phyloP scores from a whole-genome alignment of 2,113 vertebrate genomes.

The Nothobranchius furzeri region DNA sequence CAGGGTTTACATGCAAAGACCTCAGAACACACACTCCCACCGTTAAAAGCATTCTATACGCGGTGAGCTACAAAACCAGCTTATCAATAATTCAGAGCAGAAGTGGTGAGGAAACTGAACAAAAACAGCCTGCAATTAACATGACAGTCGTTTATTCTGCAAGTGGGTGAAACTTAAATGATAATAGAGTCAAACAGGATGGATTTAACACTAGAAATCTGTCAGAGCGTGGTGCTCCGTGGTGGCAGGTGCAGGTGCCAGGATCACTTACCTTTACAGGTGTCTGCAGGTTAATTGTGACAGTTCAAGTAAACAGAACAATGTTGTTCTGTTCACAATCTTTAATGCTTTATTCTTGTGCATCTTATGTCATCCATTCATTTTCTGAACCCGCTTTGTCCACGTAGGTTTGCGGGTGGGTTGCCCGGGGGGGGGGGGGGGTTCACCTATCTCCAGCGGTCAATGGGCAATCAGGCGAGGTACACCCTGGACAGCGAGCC shows the following conservation, averaged over 20 bases:
- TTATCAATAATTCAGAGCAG: slow-evolving; percentile 66
- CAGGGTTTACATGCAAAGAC: slow-evolving; percentile 69
- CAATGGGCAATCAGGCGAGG: too few species aligned
- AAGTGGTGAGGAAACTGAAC: slow-evolving; percentile 47
- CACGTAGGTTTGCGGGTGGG: too few species aligned
- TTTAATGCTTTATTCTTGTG: too few species aligned
- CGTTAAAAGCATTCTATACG: slow-evolving; percentile 74
- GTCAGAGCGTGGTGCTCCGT: neutral
- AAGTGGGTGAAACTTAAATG: slow-evolving; percentile 13
- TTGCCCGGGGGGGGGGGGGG: too few species aligned
- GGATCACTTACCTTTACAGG: neutral
- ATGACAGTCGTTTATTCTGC: slow-evolving; percentile 40
- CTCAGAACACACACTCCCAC: slow-evolving; percentile 68
- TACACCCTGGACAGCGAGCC: too few species aligned
- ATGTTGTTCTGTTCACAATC: too few species aligned
- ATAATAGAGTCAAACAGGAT: slow-evolving; percentile 9
- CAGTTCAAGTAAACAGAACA: too few species aligned
- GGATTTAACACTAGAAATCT: neutral
- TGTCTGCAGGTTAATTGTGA: neutral
- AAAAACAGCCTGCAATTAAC: slow-evolving; percentile 49
- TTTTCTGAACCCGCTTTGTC: too few species aligned
- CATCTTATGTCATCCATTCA: too few species aligned
- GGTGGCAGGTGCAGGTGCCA: neutral
- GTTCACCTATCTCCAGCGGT: too few species aligned
- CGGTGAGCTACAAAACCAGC: slow-evolving; percentile 71